A percentile compares a stretch with the other conserved stretches of the same genome.
These are phyloP conservation scores for Vultur gryphus DNA, from an alignment of 2,797 vertebrate species.

Conservation along the genomic window DNA sequence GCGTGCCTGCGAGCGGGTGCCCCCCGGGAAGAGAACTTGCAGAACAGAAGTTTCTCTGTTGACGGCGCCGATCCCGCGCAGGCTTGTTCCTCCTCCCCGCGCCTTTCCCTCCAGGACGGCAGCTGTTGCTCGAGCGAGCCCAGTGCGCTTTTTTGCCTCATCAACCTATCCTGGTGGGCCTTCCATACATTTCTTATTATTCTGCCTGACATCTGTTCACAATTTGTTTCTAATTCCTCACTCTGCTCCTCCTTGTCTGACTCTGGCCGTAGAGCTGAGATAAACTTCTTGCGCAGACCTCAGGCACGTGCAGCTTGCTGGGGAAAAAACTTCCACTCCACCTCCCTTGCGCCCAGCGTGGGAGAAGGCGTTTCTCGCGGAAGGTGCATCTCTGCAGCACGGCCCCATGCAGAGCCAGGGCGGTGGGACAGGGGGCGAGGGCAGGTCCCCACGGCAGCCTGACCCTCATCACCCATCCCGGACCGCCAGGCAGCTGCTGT, in stretches of 20 bases:
- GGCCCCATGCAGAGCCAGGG: background rate
- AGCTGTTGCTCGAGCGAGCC: background rate
- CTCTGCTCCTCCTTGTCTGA: background rate
- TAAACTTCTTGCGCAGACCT: background rate
- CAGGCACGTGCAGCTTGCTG: background rate
- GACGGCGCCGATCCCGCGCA: background rate
- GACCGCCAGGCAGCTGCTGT: background rate
- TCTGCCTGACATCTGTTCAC: background rate
- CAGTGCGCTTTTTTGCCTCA: background rate
- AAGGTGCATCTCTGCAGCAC: background rate
- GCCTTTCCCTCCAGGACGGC: background rate
- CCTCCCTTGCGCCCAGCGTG: accelerated
- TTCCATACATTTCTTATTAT: background rate
- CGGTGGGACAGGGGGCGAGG: accelerated
- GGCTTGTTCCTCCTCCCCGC: background rate
- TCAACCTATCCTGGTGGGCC: background rate
- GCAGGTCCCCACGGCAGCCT: background rate
- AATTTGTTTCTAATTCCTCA: background rate
- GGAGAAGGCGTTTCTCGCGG: background rate
- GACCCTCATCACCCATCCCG: background rate
- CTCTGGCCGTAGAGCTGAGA: accelerated
- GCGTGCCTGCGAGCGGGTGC: background rate
- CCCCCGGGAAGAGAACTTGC: background rate
- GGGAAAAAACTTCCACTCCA: accelerated
- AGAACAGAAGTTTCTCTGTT: background rate